These are phyloP conservation scores for Pseudomyrmex gracilis DNA, from an alignment of 1,140 invertebrate genomes.

Conservation along the genomic window DNA sequence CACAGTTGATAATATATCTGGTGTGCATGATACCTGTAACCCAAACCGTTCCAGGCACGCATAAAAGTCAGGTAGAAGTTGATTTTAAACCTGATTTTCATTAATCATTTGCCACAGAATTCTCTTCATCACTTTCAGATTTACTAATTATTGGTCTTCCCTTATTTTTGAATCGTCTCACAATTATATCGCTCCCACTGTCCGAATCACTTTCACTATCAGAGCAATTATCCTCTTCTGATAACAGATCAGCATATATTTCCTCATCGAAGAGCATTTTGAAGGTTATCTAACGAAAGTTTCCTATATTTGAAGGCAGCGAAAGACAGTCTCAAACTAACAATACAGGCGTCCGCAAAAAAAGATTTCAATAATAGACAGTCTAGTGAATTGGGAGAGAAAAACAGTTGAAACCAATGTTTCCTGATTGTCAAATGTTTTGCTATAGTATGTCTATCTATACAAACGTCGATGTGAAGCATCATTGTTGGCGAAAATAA, in stretches of 20 bases:
- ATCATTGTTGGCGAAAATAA: no score
- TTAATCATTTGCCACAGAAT: conserved; percentile 44
- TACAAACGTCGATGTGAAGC: no score
- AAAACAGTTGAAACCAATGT: no score
- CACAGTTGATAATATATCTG: conserved; percentile 27
- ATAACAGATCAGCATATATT: conserved; percentile 26
- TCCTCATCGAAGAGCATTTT: no score
- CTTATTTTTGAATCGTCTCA: conserved; percentile 47
- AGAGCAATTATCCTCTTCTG: conserved; percentile 33
- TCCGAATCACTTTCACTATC: conserved; percentile 19
- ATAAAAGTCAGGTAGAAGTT: conserved; percentile 44
- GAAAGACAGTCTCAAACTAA: no score
- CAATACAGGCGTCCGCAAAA: no score
- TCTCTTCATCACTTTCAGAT: conserved; percentile 59
- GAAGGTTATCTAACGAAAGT: no score
- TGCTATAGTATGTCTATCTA: no score
- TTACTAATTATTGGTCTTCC: conserved; percentile 53
- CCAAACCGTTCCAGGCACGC: conserved; percentile 19
- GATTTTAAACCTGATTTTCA: conserved; percentile 43
- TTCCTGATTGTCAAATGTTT: no score
- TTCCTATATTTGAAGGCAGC: no score
- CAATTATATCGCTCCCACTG: conserved; percentile 20
- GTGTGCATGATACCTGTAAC: conserved; percentile 16
- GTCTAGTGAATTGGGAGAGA: no score
- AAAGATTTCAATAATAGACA: no score